A percentile compares a stretch with the other conserved stretches of the same genome.
phyloP scores from a whole-genome alignment of 2,888 invertebrate species.

The Leptinotarsa peninsularis region DNA sequence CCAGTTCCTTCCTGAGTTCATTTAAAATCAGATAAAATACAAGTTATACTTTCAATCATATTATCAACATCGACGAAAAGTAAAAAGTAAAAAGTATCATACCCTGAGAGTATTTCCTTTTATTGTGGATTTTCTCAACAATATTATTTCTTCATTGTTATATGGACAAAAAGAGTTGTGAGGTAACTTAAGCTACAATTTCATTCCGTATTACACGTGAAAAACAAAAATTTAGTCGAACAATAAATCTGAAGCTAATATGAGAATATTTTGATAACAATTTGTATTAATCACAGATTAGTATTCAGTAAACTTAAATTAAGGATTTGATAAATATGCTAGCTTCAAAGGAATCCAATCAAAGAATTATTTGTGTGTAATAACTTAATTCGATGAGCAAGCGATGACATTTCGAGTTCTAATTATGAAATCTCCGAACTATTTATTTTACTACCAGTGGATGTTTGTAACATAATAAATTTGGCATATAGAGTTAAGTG shows the following conservation, averaged over 20 bases:
- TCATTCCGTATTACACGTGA: no score
- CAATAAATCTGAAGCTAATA: neutral
- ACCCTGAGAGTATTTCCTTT: no score
- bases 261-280: neutral
- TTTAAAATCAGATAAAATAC: no score
- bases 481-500: constrained; percentile 44
- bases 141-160: no score
- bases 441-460: constrained; percentile 24
- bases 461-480: constrained; percentile 43
- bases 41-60: no score
- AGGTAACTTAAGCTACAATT: no score
- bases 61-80: no score
- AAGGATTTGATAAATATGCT: neutral
- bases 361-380: constrained; percentile 1
- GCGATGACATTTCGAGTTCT: neutral
- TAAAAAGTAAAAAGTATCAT: no score
- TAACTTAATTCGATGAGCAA: neutral
- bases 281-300: neutral
- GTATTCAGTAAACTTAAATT: neutral
- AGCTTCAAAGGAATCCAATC: constrained; percentile 3
- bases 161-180: no score
- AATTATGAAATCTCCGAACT: constrained; percentile 24
- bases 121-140: no score
- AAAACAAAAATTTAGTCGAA: no score
- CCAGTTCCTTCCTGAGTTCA: no score